A percentile compares a stretch with the other conserved stretches of the same genome.
phyloP scores from a whole-genome alignment of 2,797 vertebrate species.

The Gadopsis marmoratus region DNA sequence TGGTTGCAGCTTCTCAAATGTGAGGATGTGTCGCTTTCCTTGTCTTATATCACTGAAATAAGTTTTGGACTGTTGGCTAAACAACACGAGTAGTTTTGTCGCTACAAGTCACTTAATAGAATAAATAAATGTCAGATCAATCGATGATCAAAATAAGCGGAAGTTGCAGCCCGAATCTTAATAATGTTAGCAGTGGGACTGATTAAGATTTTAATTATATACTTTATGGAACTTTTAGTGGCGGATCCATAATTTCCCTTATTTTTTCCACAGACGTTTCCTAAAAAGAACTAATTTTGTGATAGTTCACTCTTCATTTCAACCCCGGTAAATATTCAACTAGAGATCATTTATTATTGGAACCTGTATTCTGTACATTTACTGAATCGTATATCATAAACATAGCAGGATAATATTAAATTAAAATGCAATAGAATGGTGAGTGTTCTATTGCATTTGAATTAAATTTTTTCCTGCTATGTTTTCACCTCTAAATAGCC shows the following conservation, averaged over 20 bases:
- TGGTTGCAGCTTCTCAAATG: no score
- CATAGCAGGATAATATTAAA: no score
- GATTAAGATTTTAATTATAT: not conserved
- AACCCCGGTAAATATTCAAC: not conserved
- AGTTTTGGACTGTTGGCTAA: not conserved
- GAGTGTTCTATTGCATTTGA: not conserved
- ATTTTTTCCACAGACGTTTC: no score
- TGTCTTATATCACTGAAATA: not conserved
- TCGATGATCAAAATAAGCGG: not conserved
- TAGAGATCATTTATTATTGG: not conserved
- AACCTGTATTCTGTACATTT: not conserved
- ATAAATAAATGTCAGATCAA: no score
- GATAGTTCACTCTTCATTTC: not conserved
- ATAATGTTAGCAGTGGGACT: not conserved
- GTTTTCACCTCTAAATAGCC: constrained; percentile 25
- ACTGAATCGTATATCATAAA: not conserved
- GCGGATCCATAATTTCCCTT: not conserved
- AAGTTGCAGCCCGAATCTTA: not conserved
- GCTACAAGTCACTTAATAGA: no score
- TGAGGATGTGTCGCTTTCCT: not conserved
- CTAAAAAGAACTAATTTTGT: not conserved
- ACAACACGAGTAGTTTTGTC: not conserved
- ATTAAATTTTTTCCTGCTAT: not conserved
- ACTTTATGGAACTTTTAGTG: not conserved
- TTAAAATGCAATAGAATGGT: no score